Conservation (phyloP, 2,113 vertebrate species). For the Rhinolophus ferrumequinum region DNA sequence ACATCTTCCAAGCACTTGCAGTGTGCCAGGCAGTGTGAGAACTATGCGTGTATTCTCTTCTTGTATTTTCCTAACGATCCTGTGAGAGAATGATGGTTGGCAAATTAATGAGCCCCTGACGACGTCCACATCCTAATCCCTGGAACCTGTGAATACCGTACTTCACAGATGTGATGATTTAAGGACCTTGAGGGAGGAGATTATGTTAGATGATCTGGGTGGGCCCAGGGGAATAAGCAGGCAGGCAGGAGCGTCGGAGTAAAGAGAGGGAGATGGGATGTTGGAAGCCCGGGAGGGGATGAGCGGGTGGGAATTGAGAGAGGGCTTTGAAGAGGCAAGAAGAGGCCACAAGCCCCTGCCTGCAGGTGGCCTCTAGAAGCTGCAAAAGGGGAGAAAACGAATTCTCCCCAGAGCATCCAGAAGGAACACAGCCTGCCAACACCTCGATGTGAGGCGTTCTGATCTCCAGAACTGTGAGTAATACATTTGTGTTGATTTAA, state of each 20-base stretch:
- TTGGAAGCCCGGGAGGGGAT: neutral
- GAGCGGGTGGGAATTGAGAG: neutral
- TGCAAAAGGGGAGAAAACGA: neutral
- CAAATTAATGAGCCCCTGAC: neutral
- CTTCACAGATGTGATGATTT: neutral
- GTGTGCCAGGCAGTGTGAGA: neutral
- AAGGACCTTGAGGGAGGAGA: neutral
- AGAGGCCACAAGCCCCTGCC: neutral
- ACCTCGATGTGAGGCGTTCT: neutral
- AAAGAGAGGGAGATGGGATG: neutral
- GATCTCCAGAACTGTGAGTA: neutral
- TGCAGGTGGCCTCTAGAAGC: neutral
- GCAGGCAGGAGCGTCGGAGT: neutral
- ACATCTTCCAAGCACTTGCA: neutral
- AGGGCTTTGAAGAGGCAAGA: neutral
- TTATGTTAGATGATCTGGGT: too few species aligned
- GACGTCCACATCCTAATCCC: neutral
- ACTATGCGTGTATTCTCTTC: neutral
- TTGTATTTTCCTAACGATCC: neutral
- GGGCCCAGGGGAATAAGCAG: neutral
- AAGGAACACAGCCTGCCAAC: neutral
- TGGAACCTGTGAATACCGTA: neutral
- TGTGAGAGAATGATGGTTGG: neutral
- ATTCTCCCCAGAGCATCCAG: neutral
- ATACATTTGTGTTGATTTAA: neutral